Percentiles rank a stretch among this genome's conserved stretches.
Conservation (phyloP, 2,113 vertebrate genomes). For the Variabilichromis moorii region DNA sequence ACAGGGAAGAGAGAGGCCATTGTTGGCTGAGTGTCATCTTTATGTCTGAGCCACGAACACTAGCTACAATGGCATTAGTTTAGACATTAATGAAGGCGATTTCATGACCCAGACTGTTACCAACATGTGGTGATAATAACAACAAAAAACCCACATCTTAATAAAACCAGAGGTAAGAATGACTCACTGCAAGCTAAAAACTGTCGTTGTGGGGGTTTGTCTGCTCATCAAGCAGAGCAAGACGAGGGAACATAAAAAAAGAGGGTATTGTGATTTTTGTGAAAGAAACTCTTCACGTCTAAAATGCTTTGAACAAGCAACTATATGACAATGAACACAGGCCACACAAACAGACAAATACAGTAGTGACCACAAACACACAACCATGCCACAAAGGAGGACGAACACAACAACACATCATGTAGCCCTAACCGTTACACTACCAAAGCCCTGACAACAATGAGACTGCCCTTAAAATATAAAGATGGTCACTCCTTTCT, state of each 20-base stretch:
- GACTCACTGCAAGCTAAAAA: not conserved
- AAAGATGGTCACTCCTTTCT: not conserved
- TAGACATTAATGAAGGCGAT: not conserved
- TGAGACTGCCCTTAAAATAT: not conserved
- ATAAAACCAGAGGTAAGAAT: not conserved
- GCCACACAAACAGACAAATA: conserved; percentile 17
- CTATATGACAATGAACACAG: conserved; percentile 3
- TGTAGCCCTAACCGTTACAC: not conserved
- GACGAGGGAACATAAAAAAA: not conserved
- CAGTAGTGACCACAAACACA: conserved; percentile 32
- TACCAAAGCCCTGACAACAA: not conserved
- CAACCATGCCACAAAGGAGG: conserved; percentile 38
- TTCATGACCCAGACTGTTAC: not conserved
- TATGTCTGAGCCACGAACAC: not conserved
- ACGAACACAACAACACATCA: conserved; percentile 30
- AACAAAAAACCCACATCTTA: not conserved
- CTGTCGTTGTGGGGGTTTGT: not conserved
- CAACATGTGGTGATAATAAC: not conserved
- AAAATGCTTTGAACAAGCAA: not conserved
- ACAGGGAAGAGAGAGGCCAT: not conserved
- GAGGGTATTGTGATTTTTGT: not conserved
- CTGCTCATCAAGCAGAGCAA: not conserved
- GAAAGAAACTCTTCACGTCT: not conserved
- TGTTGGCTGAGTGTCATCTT: not conserved
- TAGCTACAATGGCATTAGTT: not conserved